Evolutionary conservation across 2,797 vertebrate species (phyloP).

Genomic region (Myioborus melanocephalus): DNA sequence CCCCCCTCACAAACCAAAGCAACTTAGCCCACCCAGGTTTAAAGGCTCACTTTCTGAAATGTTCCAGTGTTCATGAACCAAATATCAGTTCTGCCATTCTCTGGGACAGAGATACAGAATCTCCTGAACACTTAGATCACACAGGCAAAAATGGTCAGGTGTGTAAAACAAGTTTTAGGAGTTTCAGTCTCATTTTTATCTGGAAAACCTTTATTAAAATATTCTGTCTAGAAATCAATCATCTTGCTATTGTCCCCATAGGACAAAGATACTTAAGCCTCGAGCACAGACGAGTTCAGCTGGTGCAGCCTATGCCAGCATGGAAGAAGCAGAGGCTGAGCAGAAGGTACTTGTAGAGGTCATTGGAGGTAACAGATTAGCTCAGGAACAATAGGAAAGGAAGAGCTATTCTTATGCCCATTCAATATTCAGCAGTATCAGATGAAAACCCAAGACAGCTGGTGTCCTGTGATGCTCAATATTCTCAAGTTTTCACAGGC

Average conservation of each 20-base stretch:
- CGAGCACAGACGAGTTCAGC: not conserved
- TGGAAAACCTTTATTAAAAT: not conserved
- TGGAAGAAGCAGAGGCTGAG: not conserved
- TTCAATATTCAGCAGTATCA: slow-evolving; percentile 48
- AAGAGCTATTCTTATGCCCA: slow-evolving; percentile 39
- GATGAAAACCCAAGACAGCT: slow-evolving; percentile 45
- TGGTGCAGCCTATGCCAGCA: not conserved
- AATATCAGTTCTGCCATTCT: not conserved
- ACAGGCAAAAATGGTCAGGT: not conserved
- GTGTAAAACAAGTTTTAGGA: not conserved
- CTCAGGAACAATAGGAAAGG: not conserved
- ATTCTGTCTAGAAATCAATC: not conserved
- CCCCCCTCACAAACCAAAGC: not conserved
- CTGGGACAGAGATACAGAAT: not conserved
- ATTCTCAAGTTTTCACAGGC: slow-evolving; percentile 9
- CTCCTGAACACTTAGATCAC: not conserved
- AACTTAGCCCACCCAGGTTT: not conserved
- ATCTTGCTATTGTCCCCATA: not conserved
- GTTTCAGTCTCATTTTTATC: not conserved
- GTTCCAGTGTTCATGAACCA: not conserved
- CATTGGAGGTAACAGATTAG: not conserved
- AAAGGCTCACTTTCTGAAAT: not conserved
- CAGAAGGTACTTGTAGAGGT: slow-evolving; percentile 14
- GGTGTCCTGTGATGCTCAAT: slow-evolving; percentile 4
- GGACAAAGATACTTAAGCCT: not conserved